phyloP scores from a whole-genome alignment of 1,140 invertebrate species.

The Acromyrmex heyeri region DNA sequence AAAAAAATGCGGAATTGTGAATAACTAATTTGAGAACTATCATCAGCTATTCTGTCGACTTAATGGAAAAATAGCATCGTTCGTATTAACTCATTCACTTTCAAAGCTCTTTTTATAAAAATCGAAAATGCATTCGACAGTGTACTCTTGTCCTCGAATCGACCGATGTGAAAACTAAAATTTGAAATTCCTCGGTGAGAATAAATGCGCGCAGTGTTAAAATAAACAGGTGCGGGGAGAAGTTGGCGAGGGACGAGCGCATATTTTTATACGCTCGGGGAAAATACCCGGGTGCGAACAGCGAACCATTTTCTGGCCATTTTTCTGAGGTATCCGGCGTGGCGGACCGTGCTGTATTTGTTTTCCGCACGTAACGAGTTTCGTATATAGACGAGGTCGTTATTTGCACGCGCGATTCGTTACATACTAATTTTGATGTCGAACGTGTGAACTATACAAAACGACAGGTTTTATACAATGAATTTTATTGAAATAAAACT shows the following conservation, averaged over 20 bases:
- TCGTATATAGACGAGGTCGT: slow-evolving; percentile 62
- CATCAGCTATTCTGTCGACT: no score
- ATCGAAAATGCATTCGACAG: slow-evolving; percentile 33
- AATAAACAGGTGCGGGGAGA: slow-evolving; percentile 57
- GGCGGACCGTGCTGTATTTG: slow-evolving; percentile 53
- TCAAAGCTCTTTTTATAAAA: not conserved
- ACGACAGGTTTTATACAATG: slow-evolving; percentile 32
- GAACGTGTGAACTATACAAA: slow-evolving; percentile 50
- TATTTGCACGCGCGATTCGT: slow-evolving; percentile 63
- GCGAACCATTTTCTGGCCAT: slow-evolving; percentile 58
- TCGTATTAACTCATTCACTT: slow-evolving; percentile 34
- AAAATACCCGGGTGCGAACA: slow-evolving; percentile 58
- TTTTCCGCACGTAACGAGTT: slow-evolving; percentile 60
- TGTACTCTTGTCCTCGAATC: slow-evolving; percentile 14
- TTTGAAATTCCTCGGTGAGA: slow-evolving; percentile 51
- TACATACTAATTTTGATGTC: slow-evolving; percentile 61
- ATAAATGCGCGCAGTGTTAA: slow-evolving; percentile 57
- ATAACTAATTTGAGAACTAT: no score
- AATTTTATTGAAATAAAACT: slow-evolving; percentile 31
- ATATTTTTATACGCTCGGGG: slow-evolving; percentile 62
- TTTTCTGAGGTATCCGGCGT: slow-evolving; percentile 58
- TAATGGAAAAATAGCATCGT: slow-evolving; percentile 24
- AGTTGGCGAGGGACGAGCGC: slow-evolving; percentile 36
- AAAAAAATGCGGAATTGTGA: no score
- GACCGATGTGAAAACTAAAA: slow-evolving; percentile 30